Base-by-base conservation (phyloP, 2,888 invertebrate species). In the Catonia carolina region DNA sequence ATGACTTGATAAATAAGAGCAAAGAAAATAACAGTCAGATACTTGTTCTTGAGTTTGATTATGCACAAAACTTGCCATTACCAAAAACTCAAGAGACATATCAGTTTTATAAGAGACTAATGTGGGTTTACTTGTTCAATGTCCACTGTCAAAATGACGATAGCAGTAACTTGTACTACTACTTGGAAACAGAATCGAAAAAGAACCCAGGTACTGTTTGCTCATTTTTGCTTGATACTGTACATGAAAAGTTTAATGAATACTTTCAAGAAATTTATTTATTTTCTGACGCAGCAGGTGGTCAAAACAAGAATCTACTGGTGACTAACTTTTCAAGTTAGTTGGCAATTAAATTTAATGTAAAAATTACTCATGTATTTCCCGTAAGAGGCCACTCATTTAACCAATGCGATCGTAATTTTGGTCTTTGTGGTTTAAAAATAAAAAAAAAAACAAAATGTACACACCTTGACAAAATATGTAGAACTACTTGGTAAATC, bases 111-210 rank as follows among this genome's bases (percentile, higher is more conserved):
- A 55, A 33, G 22, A 42, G 55, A 20, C 37, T 55, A 4, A 22
- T 56, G 12, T 56, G 56, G 56, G 31, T 51, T 27, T 56, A 56
- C 33, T 41, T 56, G 27, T 56, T 56, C n/a, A 50, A 56, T 18
- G 31, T 56, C 23, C 56, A 56, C 22, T 56, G 42, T 22, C 56
- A 56, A 27, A 56, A 42, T 41, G 51, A 56, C 42, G 56, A 48
- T 39, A 41, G 20, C 41, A 50, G 56, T 51, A 20, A 18, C 12
- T 50, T 56, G 20, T 56, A 50, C 18, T 56, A 56, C 14, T 56
- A n/a, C 31, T 42, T 56, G 22, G 56, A 56, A 27, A 56, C 56
- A 12, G 42, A 56, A 33, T 35, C 27, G 10, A 56, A 42, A 42
- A 56, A 37, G 27, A 55, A 55, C 36, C 33, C 41, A 27, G 56